Base-by-base conservation (phyloP, 2,888 invertebrate species). In the Unio delphinus region DNA sequence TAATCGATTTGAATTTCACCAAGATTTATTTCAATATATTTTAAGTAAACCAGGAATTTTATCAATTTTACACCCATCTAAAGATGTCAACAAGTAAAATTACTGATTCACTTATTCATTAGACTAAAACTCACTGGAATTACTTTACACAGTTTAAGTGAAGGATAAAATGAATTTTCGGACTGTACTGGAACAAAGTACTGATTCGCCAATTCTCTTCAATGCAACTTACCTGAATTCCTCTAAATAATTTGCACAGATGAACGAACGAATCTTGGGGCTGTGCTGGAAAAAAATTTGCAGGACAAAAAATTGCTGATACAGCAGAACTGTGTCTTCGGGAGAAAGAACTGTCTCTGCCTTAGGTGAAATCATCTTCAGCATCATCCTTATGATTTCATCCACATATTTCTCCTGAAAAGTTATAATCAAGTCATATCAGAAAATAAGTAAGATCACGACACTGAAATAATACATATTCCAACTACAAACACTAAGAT, bases 351-450 rank as follows among this genome's bases (percentile, higher is more conserved):
- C 74, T n/a, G 83, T 84, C 18, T 75, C 72, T 23, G 79, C 71
- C 4, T 82, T 74, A 17, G 86, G 84, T 28, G 80, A 80, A 28
- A 88, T 79, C 70, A 85, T 69, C 60, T 79, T 78, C 78, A 88
- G 75, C 64, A 86, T 79, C 75, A 84, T 82, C n/a, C 73, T 67
- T 20, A 87, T 76, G 45, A 86, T 73, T 34, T 84, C 80, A 54
- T 85, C 83, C n/a, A 87, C 79, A 80, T 86, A 88, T 72, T 78
- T 80, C 66, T 88, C 87, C 88, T 88, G 79, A 7, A 75, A 73
- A 55, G 23, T 30, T 67, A 64, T 15, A 28, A 30, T 26, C 18
- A 30, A 58, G 58, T 58, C 20, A 20, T n/a, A 18, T 15, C 18
- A 28, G 17, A 20, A 34, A 30, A 62, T 20, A 18, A 20, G 23